Conservation (phyloP, 2,888 invertebrate genomes). For the Girardia tigrina region DNA sequence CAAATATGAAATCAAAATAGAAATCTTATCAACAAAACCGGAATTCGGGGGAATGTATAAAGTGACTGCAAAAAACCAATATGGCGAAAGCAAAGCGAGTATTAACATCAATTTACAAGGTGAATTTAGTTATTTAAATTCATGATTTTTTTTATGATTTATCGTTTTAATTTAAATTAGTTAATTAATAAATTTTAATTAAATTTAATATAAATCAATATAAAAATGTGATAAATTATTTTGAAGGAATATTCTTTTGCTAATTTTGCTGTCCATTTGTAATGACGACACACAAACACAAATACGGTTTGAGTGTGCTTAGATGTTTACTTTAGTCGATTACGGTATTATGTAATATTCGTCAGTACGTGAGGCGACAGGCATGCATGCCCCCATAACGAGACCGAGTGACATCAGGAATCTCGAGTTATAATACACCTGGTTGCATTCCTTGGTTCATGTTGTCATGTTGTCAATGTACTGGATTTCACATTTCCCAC, state of each 20-base stretch:
- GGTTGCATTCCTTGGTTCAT: neutral
- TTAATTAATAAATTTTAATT: neutral
- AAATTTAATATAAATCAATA: neutral
- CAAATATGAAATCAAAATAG: slow-evolving; percentile 33
- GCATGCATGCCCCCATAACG: slow-evolving; percentile 14
- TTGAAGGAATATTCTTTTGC: neutral
- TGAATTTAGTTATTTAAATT: too few species aligned
- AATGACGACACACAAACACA: neutral
- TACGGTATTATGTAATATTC: neutral
- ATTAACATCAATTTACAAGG: slow-evolving; percentile 79
- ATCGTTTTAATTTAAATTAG: neutral
- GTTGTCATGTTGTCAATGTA: slow-evolving; percentile 19
- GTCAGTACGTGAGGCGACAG: neutral
- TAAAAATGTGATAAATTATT: neutral
- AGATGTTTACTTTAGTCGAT: neutral
- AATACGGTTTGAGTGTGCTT: slow-evolving; percentile 23
- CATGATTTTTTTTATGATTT: too few species aligned
- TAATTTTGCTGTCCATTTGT: neutral
- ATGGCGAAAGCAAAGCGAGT: slow-evolving; percentile 98
- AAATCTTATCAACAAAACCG: slow-evolving; percentile 59
- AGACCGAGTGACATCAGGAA: neutral
- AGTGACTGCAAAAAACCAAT: slow-evolving; percentile 93
- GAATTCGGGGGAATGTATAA: slow-evolving; percentile 96
- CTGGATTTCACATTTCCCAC: neutral
- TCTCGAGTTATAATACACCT: neutral